Evolutionary conservation across 2,888 invertebrate genomes (phyloP), one percentile per base, ranked within the genome.

Genomic region (Aelia acuminata): DNA sequence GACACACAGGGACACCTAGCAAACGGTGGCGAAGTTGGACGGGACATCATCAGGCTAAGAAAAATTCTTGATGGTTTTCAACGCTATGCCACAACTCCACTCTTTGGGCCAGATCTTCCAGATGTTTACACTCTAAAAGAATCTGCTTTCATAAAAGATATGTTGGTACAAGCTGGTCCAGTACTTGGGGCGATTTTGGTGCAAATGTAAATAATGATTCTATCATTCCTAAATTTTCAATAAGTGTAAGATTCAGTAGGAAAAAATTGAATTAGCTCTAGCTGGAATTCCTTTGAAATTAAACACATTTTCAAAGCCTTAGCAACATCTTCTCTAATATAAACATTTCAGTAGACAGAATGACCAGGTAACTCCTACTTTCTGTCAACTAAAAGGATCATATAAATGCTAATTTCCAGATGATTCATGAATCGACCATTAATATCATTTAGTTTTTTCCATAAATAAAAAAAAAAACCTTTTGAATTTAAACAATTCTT

Each of bases 141-240:
- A 89, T 91, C 91, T 75, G 91, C 91, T 85, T 93, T 92, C 90
- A 91, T 93, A 2, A 91, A 91, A 89, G 92, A 92, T 89, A 93
- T 92, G 89, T 91, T 93, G 26, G 90, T 90, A 89, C 90, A 90
- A 86, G 94, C 95, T 0, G 93, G 93, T 90, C 93, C 94, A 89
- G 92, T 94, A 90, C 93, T 95, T 91, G 94, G 95, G 47, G 95
- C 95, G 4, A 93, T 96, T 84, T 94, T 96, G 84, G 94, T 96
- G 93, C 95, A 96, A 92, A 95, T 96, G 97, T 97, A 92, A 94
- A 35, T 70, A 70, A 35, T 70, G 18, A 35, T 70, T 70, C 18
- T 31, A 70, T 20, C 18, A 18, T 35, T 35, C 31, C 13, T 70
- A 70, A 31, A 31, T 70, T 35, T 20, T 18, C 22, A 26, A 43